Base-by-base conservation (phyloP, 2,113 vertebrate genomes). In the Prietella phreatophila region DNA sequence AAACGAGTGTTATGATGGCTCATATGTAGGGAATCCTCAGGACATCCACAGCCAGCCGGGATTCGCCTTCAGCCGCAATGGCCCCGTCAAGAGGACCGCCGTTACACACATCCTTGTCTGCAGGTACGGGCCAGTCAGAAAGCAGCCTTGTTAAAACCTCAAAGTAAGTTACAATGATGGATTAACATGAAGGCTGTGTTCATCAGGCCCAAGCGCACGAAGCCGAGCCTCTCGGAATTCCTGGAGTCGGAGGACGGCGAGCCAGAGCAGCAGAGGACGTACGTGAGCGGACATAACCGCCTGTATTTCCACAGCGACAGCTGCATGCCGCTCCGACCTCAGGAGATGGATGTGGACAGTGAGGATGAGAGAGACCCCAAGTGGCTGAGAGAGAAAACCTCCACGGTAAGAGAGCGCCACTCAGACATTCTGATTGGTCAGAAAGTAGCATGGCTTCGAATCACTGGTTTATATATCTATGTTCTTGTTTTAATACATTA, bases 241-340 rank as follows among this genome's bases (percentile, higher is more conserved):
- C 95, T 99, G 88, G 98, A 99, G 91, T 97, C 97, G 0, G 98
- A 99, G 93, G 98, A 99, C 0, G 98, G 97, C 11, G 98, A 99
- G 93, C 94, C 98, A 71, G 98, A 99, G 93, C 98, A 99, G 93
- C 98, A 99, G 92, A 94, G 98, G 80, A 99, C 97, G 0, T 99
- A 99, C 19, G 98, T 98, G 92, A 99, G 98, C 22, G 98, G 98
- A 69, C 98, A 99, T 95, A 99, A 99, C 91, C 96, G 98, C 8
- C 96, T 99, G 0, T 99, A 99, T 94, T 99, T 99, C 95, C 98
- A 99, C 93, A 99, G 98, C 33, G 98, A 99, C 92, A 99, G 97
- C 71, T 99, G 98, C 90, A 95, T 99, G 95, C 98, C 98, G 17
- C 97, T 99, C 19, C 95, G 98, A 33, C 97, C 98, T 15, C 98